phyloP scores from a whole-genome alignment of 2,113 vertebrate species.

The Pelecanus crispus region DNA sequence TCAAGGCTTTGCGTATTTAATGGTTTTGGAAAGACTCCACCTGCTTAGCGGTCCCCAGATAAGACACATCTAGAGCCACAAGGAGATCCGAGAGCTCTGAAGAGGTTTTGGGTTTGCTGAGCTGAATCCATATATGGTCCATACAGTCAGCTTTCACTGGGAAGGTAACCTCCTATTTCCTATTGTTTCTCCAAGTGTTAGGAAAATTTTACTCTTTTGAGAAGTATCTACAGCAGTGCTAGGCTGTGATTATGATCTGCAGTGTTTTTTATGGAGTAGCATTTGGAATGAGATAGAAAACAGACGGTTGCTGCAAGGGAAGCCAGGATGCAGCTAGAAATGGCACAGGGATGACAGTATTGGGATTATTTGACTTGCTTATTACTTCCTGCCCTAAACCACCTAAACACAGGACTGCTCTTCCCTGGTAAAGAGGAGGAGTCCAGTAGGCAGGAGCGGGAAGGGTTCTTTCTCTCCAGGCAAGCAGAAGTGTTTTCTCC shows the following conservation, averaged over 20 bases:
- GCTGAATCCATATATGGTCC: not conserved
- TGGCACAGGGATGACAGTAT: not conserved
- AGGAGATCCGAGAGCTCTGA: fast-evolving
- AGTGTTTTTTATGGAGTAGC: not conserved
- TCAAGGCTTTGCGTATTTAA: not conserved
- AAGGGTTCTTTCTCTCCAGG: slow-evolving; percentile 50
- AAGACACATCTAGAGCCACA: not conserved
- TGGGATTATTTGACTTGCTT: not conserved
- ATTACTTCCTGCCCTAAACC: not conserved
- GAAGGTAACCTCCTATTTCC: not conserved
- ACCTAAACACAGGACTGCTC: not conserved
- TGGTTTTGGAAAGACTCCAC: not conserved
- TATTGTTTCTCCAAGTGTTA: not conserved
- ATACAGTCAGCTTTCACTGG: not conserved
- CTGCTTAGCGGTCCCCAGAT: not conserved
- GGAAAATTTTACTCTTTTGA: not conserved
- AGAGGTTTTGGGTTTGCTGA: not conserved
- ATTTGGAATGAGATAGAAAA: not conserved
- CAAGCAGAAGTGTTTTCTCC: slow-evolving; percentile 45
- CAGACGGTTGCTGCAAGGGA: not conserved
- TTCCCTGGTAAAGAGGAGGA: not conserved
- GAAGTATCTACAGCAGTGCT: not conserved
- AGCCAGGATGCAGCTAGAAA: not conserved
- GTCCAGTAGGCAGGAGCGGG: slow-evolving; percentile 1
- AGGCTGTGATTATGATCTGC: not conserved